phyloP scores from a whole-genome alignment of 2,113 vertebrate species.

The Rattus rattus region DNA sequence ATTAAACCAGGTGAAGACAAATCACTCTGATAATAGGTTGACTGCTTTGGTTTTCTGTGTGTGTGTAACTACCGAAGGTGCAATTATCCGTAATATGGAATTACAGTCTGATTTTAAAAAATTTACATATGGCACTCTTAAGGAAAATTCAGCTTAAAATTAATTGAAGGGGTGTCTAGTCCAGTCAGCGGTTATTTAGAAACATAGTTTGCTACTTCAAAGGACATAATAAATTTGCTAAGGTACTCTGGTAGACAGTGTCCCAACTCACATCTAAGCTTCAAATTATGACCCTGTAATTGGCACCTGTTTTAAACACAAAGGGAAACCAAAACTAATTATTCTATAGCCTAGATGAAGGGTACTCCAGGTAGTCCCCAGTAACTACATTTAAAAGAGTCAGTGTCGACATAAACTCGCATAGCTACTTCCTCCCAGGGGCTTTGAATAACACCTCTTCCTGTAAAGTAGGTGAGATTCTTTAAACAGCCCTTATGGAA shows the following conservation, averaged over 20 bases:
- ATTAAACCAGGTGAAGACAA: constrained; percentile 45
- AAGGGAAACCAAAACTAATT: constrained; percentile 53
- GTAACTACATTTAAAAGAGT: constrained; percentile 24
- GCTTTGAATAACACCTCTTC: constrained; percentile 30
- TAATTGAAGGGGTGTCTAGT: not conserved
- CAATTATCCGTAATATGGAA: not conserved
- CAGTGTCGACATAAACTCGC: not conserved
- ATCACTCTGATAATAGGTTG: not conserved
- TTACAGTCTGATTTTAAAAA: constrained; percentile 7
- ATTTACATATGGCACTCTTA: not conserved
- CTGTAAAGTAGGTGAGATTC: constrained; percentile 10
- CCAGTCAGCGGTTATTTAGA: not conserved
- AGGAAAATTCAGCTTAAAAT: constrained; percentile 11
- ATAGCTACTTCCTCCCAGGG: not conserved
- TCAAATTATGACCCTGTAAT: constrained; percentile 8
- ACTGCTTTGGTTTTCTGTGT: not conserved
- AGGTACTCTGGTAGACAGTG: not conserved
- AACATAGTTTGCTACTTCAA: constrained; percentile 28
- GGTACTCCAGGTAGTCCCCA: not conserved
- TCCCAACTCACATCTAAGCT: not conserved
- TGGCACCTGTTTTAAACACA: not conserved
- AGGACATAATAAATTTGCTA: constrained; percentile 23
- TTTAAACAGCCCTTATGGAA: constrained; percentile 7
- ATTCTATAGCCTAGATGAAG: not conserved
- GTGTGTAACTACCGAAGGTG: not conserved